Percentiles rank a stretch among this genome's conserved stretches.
Conservation (phyloP, 1,140 invertebrate genomes). For the Sinonovacula constricta region DNA sequence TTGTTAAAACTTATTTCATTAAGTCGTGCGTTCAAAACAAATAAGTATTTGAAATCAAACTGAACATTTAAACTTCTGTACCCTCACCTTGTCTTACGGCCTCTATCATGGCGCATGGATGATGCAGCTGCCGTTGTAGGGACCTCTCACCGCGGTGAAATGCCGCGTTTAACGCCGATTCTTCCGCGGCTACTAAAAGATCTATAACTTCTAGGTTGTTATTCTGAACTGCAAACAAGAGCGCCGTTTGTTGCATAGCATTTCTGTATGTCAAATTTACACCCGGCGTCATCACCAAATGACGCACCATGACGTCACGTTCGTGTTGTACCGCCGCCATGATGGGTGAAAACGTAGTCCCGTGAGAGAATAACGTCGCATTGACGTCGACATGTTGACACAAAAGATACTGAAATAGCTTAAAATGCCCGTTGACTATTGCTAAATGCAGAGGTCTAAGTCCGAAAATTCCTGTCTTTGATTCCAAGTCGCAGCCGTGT, state of each 20-base stretch:
- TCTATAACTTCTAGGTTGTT: constrained; percentile 44
- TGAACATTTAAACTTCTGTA: too few relatives aligned
- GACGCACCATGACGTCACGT: constrained; percentile 28
- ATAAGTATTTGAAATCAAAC: too few relatives aligned
- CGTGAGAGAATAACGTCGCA: constrained; percentile 27
- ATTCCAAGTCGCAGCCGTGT: constrained; percentile 36
- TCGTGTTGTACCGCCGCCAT: constrained; percentile 35
- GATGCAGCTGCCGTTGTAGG: constrained; percentile 4
- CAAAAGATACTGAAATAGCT: constrained; percentile 42
- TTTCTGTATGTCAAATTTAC: constrained; percentile 38
- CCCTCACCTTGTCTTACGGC: constrained; percentile 35
- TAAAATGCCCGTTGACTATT: constrained; percentile 41
- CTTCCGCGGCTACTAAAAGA: constrained; percentile 38
- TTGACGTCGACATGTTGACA: constrained; percentile 41
- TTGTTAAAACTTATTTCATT: too few relatives aligned
- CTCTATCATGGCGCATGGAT: constrained; percentile 49
- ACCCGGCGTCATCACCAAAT: constrained; percentile 27
- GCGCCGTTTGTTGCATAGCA: constrained; percentile 24
- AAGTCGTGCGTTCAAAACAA: too few relatives aligned
- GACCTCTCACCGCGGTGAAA: background rate
- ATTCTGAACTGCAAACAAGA: constrained; percentile 45
- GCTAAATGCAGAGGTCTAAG: constrained; percentile 43
- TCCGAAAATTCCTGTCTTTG: constrained; percentile 43
- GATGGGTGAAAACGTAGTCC: constrained; percentile 34
- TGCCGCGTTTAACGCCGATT: background rate